phyloP scores from a whole-genome alignment of 2,888 invertebrate genomes.

The Cephalotes varians region DNA sequence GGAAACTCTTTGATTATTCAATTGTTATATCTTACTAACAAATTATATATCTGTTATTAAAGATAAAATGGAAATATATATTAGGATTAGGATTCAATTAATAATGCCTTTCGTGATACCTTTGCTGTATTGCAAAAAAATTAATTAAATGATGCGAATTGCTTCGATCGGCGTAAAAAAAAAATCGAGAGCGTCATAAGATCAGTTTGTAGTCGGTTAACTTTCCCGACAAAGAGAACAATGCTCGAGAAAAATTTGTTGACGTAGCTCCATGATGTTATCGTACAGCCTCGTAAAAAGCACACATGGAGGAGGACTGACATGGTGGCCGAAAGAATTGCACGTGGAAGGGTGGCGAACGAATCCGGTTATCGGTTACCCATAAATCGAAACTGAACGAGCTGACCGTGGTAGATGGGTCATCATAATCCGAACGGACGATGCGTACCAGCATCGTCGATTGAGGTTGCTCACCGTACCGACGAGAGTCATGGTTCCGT shows the following conservation, averaged over 20 bases:
- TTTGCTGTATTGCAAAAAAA: background rate
- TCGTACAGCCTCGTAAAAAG: constrained; percentile 70
- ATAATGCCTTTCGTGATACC: background rate
- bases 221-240: constrained; percentile 26
- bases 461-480: constrained; percentile 56
- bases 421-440: constrained; percentile 74
- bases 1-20: background rate
- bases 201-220: constrained; percentile 42
- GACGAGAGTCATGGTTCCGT: constrained; percentile 56
- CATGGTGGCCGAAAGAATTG: constrained; percentile 36
- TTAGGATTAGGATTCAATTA: background rate
- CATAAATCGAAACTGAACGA: constrained; percentile 77
- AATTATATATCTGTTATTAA: background rate
- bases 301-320: constrained; percentile 45
- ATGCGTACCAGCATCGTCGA: constrained; percentile 60
- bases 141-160: background rate
- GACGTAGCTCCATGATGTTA: constrained; percentile 60
- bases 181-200: constrained; percentile 17
- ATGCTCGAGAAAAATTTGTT: constrained; percentile 60
- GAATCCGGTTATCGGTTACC: constrained; percentile 77
- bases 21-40: background rate
- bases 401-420: constrained; percentile 74
- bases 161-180: background rate
- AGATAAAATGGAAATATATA: background rate
- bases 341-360: constrained; percentile 45